phyloP scores from a whole-genome alignment of 1,140 invertebrate genomes.

The Zaprionus ornatus region DNA sequence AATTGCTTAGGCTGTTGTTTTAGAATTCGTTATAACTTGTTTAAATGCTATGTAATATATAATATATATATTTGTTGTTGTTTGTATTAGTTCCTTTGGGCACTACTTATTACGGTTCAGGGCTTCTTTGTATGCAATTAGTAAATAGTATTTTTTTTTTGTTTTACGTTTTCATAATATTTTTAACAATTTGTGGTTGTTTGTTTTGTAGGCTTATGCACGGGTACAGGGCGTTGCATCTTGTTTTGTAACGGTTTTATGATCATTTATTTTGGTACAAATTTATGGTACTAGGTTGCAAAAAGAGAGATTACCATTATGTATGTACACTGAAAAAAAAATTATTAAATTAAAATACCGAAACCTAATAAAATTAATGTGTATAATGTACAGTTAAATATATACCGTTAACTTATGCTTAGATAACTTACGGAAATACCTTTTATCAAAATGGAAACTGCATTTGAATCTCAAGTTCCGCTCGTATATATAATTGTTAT shows the following conservation, averaged over 20 bases:
- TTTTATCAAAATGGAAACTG: constrained; percentile 44
- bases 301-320: constrained; percentile 18
- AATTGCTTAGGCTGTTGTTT: constrained; percentile 73
- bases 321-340: constrained; percentile 41
- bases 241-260: constrained; percentile 43
- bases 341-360: not conserved
- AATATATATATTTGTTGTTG: constrained; percentile 52
- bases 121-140: constrained; percentile 68
- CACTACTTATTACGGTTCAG: constrained; percentile 80
- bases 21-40: constrained; percentile 75
- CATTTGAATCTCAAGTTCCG: not conserved
- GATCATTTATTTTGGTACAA: constrained; percentile 69
- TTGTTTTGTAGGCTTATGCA: constrained; percentile 72
- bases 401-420: constrained; percentile 36
- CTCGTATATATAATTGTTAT: constrained; percentile 5
- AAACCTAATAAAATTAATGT: constrained; percentile 4
- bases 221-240: constrained; percentile 80
- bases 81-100: constrained; percentile 67
- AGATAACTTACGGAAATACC: constrained; percentile 31
- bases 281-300: constrained; percentile 79
- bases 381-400: constrained; percentile 32
- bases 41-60: constrained; percentile 74
- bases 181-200: constrained; percentile 59
- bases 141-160: constrained; percentile 69
- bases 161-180: constrained; percentile 34